These are phyloP conservation scores for Eristalis pertinax DNA, from an alignment of 2,888 invertebrate genomes.

Conservation along the genomic window DNA sequence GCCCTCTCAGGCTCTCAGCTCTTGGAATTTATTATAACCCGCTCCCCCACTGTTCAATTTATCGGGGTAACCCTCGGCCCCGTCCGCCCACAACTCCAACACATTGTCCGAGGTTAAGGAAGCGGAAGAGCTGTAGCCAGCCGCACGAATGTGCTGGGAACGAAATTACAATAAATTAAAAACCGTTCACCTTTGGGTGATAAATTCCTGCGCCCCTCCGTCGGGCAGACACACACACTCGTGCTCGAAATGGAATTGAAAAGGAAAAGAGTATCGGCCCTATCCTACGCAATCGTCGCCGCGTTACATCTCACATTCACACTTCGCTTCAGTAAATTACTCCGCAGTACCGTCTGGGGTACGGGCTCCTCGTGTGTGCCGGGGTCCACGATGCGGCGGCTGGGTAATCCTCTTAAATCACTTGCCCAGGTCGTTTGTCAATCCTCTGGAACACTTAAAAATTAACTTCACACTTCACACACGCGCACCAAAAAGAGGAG, in stretches of 20 bases:
- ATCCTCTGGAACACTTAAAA: slow-evolving; percentile 69
- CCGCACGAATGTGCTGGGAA: neutral
- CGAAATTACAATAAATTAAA: slow-evolving; percentile 62
- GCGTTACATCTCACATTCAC: slow-evolving; percentile 21
- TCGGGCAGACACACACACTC: slow-evolving; percentile 20
- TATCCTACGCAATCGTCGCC: slow-evolving; percentile 35
- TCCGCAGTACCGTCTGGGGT: slow-evolving; percentile 45
- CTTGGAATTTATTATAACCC: neutral
- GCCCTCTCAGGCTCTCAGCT: too few relatives aligned
- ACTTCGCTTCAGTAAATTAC: slow-evolving; percentile 53
- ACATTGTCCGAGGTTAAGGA: slow-evolving; percentile 45
- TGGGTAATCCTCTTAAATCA: slow-evolving; percentile 67
- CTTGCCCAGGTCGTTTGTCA: slow-evolving; percentile 69
- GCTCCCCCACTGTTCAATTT: slow-evolving; percentile 16
- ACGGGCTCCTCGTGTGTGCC: slow-evolving; percentile 10
- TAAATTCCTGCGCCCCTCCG: slow-evolving; percentile 37
- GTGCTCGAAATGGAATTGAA: slow-evolving; percentile 23
- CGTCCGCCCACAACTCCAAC: slow-evolving; percentile 25
- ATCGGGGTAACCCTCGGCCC: slow-evolving; percentile 7
- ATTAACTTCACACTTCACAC: slow-evolving; percentile 59
- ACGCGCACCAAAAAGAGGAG: neutral
- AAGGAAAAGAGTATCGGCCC: slow-evolving; percentile 2
- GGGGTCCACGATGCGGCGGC: slow-evolving; percentile 22
- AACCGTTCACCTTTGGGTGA: slow-evolving; percentile 55
- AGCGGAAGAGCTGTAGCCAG: slow-evolving; percentile 7